These are phyloP conservation scores for Patagioenas fasciata DNA, from an alignment of 2,113 vertebrate species.

Conservation along the genomic window DNA sequence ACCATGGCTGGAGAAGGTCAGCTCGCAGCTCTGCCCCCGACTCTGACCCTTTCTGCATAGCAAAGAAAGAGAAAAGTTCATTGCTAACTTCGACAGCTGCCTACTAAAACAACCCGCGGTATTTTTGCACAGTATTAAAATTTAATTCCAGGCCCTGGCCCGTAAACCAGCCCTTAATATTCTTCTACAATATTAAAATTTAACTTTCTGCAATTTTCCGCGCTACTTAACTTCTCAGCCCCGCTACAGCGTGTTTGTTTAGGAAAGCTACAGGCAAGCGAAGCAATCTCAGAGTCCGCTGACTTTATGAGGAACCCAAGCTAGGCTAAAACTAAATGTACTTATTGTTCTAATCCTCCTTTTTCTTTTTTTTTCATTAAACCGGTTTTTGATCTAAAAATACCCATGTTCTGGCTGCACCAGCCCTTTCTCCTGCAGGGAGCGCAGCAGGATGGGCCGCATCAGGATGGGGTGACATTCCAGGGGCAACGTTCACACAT, in stretches of 20 bases:
- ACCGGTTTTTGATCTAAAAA: constrained; percentile 15
- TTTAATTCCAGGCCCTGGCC: not conserved
- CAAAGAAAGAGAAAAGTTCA: not conserved
- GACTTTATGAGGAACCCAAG: not conserved
- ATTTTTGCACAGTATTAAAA: not conserved
- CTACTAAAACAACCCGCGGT: not conserved
- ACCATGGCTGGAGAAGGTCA: fast-evolving
- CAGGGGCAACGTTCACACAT: too few species aligned
- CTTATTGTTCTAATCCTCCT: constrained; percentile 22
- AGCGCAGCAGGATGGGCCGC: too few species aligned
- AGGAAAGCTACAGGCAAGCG: not conserved
- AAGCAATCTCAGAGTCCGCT: not conserved
- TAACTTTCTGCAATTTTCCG: not conserved
- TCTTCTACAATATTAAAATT: not conserved
- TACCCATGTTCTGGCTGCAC: not conserved
- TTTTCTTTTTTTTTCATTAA: not conserved
- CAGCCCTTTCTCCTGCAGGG: not conserved
- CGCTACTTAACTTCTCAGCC: not conserved
- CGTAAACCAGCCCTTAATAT: not conserved
- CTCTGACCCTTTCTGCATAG: not conserved
- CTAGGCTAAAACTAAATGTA: constrained; percentile 18
- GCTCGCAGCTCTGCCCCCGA: not conserved
- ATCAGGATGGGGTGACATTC: too few species aligned
- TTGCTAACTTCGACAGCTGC: not conserved
- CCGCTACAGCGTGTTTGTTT: not conserved